Conservation (phyloP, 2,113 vertebrate genomes). For the Rhabdomys dilectus region DNA sequence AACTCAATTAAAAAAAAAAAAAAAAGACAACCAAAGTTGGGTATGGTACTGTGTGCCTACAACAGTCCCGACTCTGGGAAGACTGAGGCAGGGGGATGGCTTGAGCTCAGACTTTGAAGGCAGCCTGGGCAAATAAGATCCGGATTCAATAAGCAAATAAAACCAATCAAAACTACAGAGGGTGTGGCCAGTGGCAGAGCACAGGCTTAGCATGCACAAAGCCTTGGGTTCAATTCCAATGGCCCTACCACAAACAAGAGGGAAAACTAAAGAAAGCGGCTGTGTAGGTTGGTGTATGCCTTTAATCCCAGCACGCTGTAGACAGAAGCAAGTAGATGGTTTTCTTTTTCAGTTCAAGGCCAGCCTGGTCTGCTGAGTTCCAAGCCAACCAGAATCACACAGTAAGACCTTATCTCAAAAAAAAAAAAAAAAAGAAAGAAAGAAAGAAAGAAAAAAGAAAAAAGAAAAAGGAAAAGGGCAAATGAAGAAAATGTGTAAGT, state of each 20-base stretch:
- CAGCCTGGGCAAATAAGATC: not conserved
- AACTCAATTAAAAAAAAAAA: slow-evolving; percentile 22
- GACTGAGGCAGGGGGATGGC: not conserved
- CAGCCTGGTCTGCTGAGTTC: not conserved
- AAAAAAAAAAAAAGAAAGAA: not conserved
- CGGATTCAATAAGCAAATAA: not conserved
- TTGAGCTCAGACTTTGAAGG: not conserved
- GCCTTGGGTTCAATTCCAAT: not conserved
- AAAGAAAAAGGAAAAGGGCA: not conserved
- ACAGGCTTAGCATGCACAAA: too few relatives aligned
- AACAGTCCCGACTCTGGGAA: not conserved
- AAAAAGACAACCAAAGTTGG: not conserved
- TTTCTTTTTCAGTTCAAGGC: not conserved
- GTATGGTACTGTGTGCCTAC: not conserved
- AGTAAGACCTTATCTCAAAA: not conserved
- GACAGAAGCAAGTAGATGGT: not conserved
- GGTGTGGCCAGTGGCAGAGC: not conserved
- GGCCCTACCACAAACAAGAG: not conserved
- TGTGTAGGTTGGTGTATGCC: not conserved
- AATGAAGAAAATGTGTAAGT: slow-evolving; percentile 14
- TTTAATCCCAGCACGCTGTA: not conserved
- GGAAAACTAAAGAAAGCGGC: not conserved
- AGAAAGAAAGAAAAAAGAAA: not conserved
- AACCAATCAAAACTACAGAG: not conserved
- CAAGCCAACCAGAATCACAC: not conserved